These are phyloP conservation scores for Xestia xanthographa DNA, from an alignment of 2,888 invertebrate genomes.

Conservation along the genomic window DNA sequence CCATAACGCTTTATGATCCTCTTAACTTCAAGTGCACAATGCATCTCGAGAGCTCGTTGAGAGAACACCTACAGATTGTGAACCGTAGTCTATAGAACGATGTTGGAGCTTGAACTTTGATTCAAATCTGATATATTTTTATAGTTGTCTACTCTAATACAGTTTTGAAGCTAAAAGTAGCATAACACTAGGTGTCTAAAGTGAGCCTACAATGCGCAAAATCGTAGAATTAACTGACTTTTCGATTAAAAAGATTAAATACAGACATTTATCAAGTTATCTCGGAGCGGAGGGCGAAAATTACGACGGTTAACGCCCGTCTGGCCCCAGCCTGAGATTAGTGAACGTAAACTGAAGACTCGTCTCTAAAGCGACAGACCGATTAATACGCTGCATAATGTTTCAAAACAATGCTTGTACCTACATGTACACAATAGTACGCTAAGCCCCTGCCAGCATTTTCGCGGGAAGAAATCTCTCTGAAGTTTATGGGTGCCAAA, in stretches of 20 bases:
- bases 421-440: conserved; percentile 39
- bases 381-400: conserved; percentile 51
- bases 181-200: neutral
- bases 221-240: neutral
- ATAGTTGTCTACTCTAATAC: too few relatives aligned
- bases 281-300: conserved; percentile 26
- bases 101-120: neutral
- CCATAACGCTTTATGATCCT: conserved; percentile 43
- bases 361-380: conserved; percentile 29
- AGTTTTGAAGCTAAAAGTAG: neutral
- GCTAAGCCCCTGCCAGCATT: conserved; percentile 39
- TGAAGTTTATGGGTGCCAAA: conserved; percentile 24
- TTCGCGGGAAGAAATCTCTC: conserved; percentile 36
- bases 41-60: conserved; percentile 39
- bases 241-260: conserved; percentile 22
- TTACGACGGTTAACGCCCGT: conserved; percentile 25
- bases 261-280: conserved; percentile 17
- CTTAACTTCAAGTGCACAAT: conserved; percentile 38
- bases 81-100: conserved; percentile 9
- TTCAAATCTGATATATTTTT: neutral
- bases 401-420: conserved; percentile 50
- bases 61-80: conserved; percentile 26
- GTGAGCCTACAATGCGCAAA: neutral
- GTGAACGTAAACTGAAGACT: conserved; percentile 28
- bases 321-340: conserved; percentile 21